A percentile compares a stretch with the other conserved stretches of the same genome.
Evolutionary conservation across 2,888 invertebrate genomes (phyloP).

Genomic region (Trichacis sp.): DNA sequence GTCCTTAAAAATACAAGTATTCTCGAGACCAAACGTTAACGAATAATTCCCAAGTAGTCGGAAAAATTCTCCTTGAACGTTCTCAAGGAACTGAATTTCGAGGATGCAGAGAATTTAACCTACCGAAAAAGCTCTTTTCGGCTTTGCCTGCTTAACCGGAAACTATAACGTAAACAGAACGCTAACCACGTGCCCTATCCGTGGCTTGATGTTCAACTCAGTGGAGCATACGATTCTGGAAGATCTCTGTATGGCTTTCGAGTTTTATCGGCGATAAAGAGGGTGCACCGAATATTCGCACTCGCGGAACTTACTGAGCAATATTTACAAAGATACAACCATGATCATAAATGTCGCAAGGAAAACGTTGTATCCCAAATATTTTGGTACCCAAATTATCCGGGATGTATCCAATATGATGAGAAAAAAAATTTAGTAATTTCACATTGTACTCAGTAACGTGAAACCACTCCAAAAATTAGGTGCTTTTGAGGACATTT

Average conservation of each 20-base stretch:
- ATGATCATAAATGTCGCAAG: background rate
- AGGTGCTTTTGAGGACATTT: too few relatives aligned
- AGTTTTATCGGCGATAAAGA: constrained; percentile 33
- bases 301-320: background rate
- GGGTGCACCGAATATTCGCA: constrained; percentile 8
- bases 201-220: constrained; percentile 26
- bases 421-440: too few relatives aligned
- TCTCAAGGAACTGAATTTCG: constrained; percentile 28
- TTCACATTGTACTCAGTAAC: too few relatives aligned
- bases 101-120: too few relatives aligned
- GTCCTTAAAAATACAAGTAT: constrained; percentile 19
- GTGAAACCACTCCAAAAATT: too few relatives aligned
- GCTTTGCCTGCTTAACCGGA: constrained; percentile 27
- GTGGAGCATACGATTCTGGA: constrained; percentile 24
- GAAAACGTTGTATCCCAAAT: background rate
- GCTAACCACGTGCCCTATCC: constrained; percentile 32
- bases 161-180: constrained; percentile 36
- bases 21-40: background rate
- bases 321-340: background rate
- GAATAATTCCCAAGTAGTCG: too few relatives aligned
- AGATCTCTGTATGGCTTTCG: constrained; percentile 22
- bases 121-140: constrained; percentile 30
- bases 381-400: too few relatives aligned
- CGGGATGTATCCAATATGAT: too few relatives aligned
- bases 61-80: constrained; percentile 8